Percentiles rank a stretch among this genome's conserved stretches.
These are phyloP conservation scores for Oreochromis spilurus DNA, from an alignment of 2,113 vertebrate species.

Conservation along the genomic window DNA sequence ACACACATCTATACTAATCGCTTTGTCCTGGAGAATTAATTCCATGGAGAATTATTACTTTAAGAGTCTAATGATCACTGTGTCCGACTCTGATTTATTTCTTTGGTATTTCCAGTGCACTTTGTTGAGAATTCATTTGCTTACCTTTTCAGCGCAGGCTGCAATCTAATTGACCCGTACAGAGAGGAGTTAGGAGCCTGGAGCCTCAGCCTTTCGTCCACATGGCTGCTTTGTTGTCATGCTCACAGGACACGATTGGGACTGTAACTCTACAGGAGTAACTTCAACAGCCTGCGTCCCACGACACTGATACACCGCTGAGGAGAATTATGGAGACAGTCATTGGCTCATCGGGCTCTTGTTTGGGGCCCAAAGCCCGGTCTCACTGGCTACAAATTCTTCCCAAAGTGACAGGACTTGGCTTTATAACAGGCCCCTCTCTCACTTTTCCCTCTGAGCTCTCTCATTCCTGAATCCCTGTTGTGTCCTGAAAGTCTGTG, in stretches of 20 bases:
- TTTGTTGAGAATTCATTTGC: not conserved
- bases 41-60: not conserved
- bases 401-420: conserved; percentile 40
- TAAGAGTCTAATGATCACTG: not conserved
- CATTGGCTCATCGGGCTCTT: conserved; percentile 19
- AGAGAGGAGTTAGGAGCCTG: conserved; percentile 7
- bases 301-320: not conserved
- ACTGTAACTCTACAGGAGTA: conserved; percentile 1
- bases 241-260: conserved; percentile 13
- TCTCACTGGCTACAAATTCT: conserved; percentile 33
- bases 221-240: conserved; percentile 49
- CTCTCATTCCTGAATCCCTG: conserved; percentile 25
- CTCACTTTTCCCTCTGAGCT: not conserved
- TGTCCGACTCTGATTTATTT: not conserved
- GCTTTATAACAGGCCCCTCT: conserved; percentile 57
- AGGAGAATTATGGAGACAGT: conserved; percentile 15
- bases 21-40: not conserved
- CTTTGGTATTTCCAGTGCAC: not conserved
- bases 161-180: not conserved
- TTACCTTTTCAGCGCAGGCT: conserved; percentile 41
- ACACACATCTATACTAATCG: not conserved
- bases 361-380: conserved; percentile 24
- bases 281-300: conserved; percentile 6
- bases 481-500: conserved; percentile 20
- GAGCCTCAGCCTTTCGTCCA: conserved; percentile 33